Conservation (phyloP, 2,113 vertebrate genomes). For the Turdus rufiventris region DNA sequence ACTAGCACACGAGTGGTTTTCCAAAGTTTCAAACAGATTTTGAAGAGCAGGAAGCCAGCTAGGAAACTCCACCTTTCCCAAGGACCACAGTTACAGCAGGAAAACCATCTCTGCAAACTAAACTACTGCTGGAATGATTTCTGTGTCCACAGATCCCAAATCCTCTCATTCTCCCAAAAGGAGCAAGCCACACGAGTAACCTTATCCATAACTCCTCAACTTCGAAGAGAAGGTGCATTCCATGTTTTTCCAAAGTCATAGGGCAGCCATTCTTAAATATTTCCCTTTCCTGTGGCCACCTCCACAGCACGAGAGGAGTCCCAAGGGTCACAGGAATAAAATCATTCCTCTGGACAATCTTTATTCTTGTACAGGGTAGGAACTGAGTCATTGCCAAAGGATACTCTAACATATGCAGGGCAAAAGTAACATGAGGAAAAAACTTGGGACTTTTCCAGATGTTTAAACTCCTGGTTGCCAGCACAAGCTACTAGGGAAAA, state of each 20-base stretch:
- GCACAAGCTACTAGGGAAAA: not conserved
- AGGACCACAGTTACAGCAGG: accelerated
- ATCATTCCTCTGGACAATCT: not conserved
- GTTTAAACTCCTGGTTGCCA: not conserved
- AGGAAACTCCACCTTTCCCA: not conserved
- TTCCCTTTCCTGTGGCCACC: not conserved
- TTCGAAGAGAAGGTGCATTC: not conserved
- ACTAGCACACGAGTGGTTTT: accelerated
- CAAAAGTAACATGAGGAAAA: not conserved
- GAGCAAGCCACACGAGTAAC: accelerated
- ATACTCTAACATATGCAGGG: accelerated
- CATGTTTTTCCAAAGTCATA: not conserved
- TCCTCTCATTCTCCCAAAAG: not conserved
- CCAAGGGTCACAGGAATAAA: not conserved
- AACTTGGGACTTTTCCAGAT: not conserved
- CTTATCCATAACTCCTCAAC: not conserved
- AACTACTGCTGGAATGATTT: not conserved
- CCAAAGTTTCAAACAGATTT: not conserved
- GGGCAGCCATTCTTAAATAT: too few species aligned
- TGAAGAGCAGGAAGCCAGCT: not conserved
- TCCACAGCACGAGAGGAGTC: not conserved
- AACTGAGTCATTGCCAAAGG: not conserved
- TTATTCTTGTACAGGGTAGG: not conserved
- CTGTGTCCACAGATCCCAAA: not conserved
- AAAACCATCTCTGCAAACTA: not conserved